phyloP scores from a whole-genome alignment of 2,797 vertebrate genomes.

The Anguilla obscura region DNA sequence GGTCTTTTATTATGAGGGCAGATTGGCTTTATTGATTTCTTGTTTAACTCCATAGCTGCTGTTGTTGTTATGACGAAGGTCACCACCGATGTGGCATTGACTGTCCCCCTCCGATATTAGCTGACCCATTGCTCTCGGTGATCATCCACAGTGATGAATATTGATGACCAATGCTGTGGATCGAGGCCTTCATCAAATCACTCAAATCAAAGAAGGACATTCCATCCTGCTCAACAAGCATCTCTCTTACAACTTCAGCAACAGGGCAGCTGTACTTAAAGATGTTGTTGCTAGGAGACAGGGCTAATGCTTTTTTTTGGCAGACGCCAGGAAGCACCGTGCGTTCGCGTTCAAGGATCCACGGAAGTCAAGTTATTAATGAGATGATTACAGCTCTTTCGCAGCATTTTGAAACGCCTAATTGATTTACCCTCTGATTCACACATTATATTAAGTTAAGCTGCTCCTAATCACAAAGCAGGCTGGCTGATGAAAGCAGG shows the following conservation, averaged over 20 bases:
- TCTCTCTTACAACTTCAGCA: not conserved
- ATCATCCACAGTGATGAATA: not conserved
- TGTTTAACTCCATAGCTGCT: conserved; percentile 26
- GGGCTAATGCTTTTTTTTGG: conserved; percentile 32
- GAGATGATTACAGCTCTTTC: conserved; percentile 35
- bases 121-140: not conserved
- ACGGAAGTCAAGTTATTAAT: conserved; percentile 33
- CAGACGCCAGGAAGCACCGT: conserved; percentile 22
- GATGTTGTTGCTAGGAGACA: conserved; percentile 46
- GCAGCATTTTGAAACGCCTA: conserved; percentile 38
- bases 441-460: conserved; percentile 32
- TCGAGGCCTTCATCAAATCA: not conserved
- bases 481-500: conserved; percentile 28
- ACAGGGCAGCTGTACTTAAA: not conserved
- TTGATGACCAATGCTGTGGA: not conserved
- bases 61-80: not conserved
- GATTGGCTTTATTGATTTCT: conserved; percentile 33
- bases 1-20: conserved; percentile 28
- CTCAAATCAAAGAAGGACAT: not conserved
- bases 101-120: not conserved
- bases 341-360: conserved; percentile 29
- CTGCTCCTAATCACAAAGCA: conserved; percentile 26
- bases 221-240: not conserved
- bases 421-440: conserved; percentile 40
- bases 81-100: not conserved